Conservation (phyloP, 2,888 invertebrate species). For the Clunio marinus region DNA sequence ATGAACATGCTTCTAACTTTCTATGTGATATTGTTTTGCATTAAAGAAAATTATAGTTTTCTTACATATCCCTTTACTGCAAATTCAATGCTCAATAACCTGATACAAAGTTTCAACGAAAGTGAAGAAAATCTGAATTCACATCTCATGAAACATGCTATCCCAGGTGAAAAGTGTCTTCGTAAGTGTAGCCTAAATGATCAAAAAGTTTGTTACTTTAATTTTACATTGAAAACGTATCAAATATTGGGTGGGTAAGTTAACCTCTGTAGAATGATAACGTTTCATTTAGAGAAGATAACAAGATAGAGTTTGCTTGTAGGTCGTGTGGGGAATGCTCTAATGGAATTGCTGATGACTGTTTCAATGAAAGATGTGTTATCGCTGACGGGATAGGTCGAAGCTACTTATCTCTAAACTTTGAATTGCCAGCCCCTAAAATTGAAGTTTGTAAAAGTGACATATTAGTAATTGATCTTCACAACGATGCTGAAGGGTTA, state of each 20-base stretch:
- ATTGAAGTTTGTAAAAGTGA: slow-evolving; percentile 69
- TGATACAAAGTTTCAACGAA: too few relatives aligned
- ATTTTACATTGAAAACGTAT: slow-evolving; percentile 9
- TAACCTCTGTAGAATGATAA: neutral
- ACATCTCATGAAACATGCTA: slow-evolving; percentile 3
- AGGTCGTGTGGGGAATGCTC: slow-evolving; percentile 39
- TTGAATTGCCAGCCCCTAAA: slow-evolving; percentile 34
- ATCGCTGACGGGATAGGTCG: slow-evolving; percentile 38
- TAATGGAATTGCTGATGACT: slow-evolving; percentile 18
- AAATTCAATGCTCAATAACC: too few relatives aligned
- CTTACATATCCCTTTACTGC: too few relatives aligned
- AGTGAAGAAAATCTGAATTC: neutral
- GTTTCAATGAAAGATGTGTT: slow-evolving; percentile 32
- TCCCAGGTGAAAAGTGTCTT: neutral
- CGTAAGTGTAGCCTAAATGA: neutral
- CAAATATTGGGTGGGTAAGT: slow-evolving; percentile 27
- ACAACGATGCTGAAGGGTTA: slow-evolving; percentile 69
- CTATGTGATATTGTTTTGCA: too few relatives aligned
- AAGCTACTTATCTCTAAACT: slow-evolving; percentile 35
- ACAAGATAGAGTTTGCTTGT: neutral
- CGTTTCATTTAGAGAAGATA: neutral
- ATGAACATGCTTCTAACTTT: too few relatives aligned
- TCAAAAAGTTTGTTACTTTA: slow-evolving; percentile 21
- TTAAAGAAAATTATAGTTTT: too few relatives aligned
- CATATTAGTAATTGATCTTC: slow-evolving; percentile 70